Conservation (phyloP, 2,113 vertebrate species). For the Grammomys surdaster region DNA sequence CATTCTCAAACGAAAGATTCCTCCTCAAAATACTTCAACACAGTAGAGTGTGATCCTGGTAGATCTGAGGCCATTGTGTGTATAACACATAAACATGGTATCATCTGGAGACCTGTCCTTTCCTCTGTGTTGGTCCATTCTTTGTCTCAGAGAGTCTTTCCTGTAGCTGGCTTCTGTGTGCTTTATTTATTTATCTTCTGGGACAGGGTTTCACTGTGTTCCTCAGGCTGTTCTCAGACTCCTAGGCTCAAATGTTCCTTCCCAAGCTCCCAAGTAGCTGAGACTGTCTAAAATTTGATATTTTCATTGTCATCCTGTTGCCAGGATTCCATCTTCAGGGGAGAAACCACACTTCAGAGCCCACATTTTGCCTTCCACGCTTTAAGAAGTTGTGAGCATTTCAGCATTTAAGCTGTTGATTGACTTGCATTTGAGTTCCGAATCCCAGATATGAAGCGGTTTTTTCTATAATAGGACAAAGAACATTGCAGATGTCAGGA, state of each 20-base stretch:
- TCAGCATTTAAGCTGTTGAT: neutral
- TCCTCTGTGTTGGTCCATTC: neutral
- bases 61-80: conserved; percentile 22
- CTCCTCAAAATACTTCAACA: neutral
- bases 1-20: conserved; percentile 10
- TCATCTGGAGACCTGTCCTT: neutral
- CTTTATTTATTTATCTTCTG: neutral
- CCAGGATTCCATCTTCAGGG: neutral
- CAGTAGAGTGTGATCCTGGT: neutral
- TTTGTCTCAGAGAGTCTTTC: conserved; percentile 39
- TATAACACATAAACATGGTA: neutral
- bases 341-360: conserved; percentile 43
- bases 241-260: neutral
- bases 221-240: neutral
- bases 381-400: conserved; percentile 29
- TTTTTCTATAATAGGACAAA: neutral
- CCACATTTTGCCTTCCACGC: neutral
- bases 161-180: neutral
- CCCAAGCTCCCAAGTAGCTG: neutral
- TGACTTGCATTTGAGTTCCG: conserved; percentile 34
- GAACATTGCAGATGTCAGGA: conserved; percentile 3
- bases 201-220: neutral
- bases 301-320: neutral
- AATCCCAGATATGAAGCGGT: neutral
- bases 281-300: neutral